Conservation (phyloP, 1,140 invertebrate species). For the Drosophila tristis region DNA sequence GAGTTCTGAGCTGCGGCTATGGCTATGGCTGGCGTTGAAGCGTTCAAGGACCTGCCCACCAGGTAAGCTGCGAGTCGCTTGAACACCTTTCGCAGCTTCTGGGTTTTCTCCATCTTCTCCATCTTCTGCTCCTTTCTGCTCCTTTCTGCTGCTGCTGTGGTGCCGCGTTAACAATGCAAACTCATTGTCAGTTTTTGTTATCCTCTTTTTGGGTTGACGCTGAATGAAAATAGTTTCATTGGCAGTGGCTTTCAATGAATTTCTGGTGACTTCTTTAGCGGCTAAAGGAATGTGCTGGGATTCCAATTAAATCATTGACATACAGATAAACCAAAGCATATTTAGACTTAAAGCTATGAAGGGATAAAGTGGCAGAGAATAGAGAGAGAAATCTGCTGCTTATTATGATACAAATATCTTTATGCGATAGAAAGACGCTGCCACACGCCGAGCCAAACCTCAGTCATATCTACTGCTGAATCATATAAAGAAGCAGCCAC, state of each 20-base stretch:
- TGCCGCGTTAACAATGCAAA: constrained; percentile 75
- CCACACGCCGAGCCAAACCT: too few species aligned
- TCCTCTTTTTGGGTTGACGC: constrained; percentile 42
- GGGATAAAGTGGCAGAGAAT: not conserved
- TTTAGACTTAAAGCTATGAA: too few species aligned
- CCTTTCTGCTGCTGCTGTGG: constrained; percentile 8
- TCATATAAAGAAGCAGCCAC: constrained; percentile 21
- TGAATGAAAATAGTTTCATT: constrained; percentile 40
- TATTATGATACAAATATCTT: constrained; percentile 26
- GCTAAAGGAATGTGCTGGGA: not conserved
- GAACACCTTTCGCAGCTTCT: constrained; percentile 57
- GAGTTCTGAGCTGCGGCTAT: constrained; percentile 31
- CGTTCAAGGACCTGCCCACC: constrained; percentile 66
- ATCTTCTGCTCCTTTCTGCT: not conserved
- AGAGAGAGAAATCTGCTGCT: not conserved
- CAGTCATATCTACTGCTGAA: constrained; percentile 18
- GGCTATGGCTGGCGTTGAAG: constrained; percentile 55
- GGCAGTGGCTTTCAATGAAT: constrained; percentile 41
- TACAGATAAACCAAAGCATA: not conserved
- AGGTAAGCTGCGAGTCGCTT: constrained; percentile 63
- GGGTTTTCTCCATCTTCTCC: not conserved
- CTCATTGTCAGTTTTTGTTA: constrained; percentile 72
- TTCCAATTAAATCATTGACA: constrained; percentile 1
- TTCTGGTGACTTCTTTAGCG: constrained; percentile 36
- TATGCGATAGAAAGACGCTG: not conserved